These are phyloP conservation scores for Mixornis gularis DNA, from an alignment of 2,113 vertebrate species.

Conservation along the genomic window DNA sequence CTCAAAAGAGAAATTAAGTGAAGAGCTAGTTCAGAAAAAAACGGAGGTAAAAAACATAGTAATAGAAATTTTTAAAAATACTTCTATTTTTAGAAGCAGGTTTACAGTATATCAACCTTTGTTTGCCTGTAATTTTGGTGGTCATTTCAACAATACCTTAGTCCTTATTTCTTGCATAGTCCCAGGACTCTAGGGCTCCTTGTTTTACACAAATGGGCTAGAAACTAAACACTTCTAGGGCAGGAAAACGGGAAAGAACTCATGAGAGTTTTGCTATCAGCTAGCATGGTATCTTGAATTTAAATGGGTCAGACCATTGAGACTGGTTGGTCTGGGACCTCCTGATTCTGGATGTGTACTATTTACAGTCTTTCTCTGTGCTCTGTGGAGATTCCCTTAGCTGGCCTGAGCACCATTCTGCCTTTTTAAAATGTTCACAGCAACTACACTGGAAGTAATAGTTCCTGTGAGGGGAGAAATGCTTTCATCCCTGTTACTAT, in stretches of 20 bases:
- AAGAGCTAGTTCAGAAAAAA: not conserved
- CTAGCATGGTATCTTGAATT: not conserved
- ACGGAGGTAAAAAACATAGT: not conserved
- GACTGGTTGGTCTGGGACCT: not conserved
- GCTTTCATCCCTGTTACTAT: not conserved
- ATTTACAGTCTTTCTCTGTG: not conserved
- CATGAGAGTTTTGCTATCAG: not conserved
- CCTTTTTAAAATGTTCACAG: not conserved
- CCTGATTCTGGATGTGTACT: not conserved
- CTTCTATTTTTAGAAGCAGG: not conserved
- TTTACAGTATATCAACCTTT: not conserved
- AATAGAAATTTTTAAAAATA: not conserved
- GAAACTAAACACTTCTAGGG: not conserved
- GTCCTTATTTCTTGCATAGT: not conserved
- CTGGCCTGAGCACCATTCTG: not conserved
- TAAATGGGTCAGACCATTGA: not conserved
- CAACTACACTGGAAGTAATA: not conserved
- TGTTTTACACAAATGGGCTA: not conserved
- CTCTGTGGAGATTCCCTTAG: not conserved
- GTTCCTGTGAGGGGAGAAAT: not conserved
- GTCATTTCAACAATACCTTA: not conserved
- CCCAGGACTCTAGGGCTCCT: not conserved
- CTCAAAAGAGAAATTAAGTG: not conserved
- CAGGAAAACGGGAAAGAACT: not conserved
- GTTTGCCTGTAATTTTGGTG: not conserved